Evolutionary conservation across 2,113 vertebrate genomes (phyloP), one percentile per base, ranked within the genome.

Genomic region (Peromyscus polionotus): DNA sequence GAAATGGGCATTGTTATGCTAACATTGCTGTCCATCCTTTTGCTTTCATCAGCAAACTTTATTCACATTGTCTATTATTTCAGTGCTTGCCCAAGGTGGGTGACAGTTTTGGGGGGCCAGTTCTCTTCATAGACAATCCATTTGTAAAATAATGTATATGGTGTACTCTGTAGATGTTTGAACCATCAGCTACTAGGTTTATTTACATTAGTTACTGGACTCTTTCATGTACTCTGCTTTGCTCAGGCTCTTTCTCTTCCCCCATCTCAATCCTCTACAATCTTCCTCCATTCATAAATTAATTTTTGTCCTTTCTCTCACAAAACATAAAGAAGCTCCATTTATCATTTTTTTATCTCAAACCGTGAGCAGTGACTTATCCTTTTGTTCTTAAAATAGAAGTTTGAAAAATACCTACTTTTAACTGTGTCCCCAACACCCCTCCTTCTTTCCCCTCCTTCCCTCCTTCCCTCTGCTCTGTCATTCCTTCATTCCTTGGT

Each of bases 41-140:
- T 90, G 77, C 24, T 11, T 73, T 68, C 36, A 67, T 11, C 4
- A 45, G 8, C 31, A 57, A 39, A 0, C 1, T 57, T 61, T 9
- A 7, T 81, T 61, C 11, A 33, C 16, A 10, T 42, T 51, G 28
- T 63, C 14, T 12, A 22, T 1, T 42, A 24, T 68, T 36, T 12
- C 12, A 77, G n/a, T 73, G 31, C 22, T 63, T 87, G 17, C 39
- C 24, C 13, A 51, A n/a, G 8, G 63, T 28, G 17, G 31, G 31
- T 4, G n/a, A 3, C 1, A 51, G 11, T 57, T n/a, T 39, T 10
- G 2, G 3, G 65, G 0, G 3, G 36, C 1, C 10, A 17, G 17
- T 76, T n/a, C 19, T 80, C 10, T 4, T 31, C 39, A 24, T 68
- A 48, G 61, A 65, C 16, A 54, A 93, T 59, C 7, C 16, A 67